Conservation (phyloP, 2,113 vertebrate species). For the human region GRCh38 chr16:89621501-89622000, state of each 20-base stretch:
- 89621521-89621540: neutral
- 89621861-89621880: neutral
- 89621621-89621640: neutral
- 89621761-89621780: neutral
- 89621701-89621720: too few relatives aligned
- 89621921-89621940: neutral
- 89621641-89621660: neutral
- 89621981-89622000: neutral
- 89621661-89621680: too few relatives aligned
- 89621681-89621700: too few relatives aligned
- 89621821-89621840: neutral
- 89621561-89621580: neutral
- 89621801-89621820: too few relatives aligned
- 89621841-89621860: neutral
- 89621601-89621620: neutral
- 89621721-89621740: too few relatives aligned
- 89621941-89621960: neutral
- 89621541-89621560: rapidly evolving
- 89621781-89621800: too few relatives aligned
- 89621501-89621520: neutral
- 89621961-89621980: too few relatives aligned
- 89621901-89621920: neutral
- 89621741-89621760: neutral
- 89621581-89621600: neutral
- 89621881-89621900: neutral